Base-by-base conservation (phyloP, 2,113 vertebrate genomes). In the Vidua chalybeata region DNA sequence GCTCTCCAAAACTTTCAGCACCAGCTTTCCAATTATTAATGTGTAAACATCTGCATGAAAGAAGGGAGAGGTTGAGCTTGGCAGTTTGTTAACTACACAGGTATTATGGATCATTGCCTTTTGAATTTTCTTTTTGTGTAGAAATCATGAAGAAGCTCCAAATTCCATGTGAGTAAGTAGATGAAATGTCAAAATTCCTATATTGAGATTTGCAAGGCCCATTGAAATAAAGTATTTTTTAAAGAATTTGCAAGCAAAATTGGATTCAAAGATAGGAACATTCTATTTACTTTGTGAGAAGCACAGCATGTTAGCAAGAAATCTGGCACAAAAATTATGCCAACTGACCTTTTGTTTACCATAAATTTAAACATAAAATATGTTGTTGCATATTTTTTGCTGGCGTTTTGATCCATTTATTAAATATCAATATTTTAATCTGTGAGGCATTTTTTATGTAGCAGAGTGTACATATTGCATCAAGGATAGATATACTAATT, bases 371-470 rank as follows among this genome's bases (percentile, higher is more conserved):
- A 76, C 14, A 63, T 43, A 80, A 92, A 94, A 63, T 75, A 88
- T 79, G 59, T 1, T 19, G 85, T 54, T 61, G 9, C 9, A 80
- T 48, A 62, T 35, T 73, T 22, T 85, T 83, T 74, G 33, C 22
- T 90, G 67, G 54, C 11, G 76, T 77, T 92, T 80, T 94, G 49
- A 83, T 84, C 30, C n/a, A 51, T 88, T 80, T 74, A 86, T 66
- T 80, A 95, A 95, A 86, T 58, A 86, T 19, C 55, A 92, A 59
- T 74, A 95, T 95, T 94, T 92, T 79, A 90, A 71, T 78, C 16
- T 59, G 26, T 62, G 8, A 73, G 24, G 17, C 2, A 0, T 61
- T 87, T 85, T 79, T 66, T 80, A 69, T 51, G 46, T 5, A 80
- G 58, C 19, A 68, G 27, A 17, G 48, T 49, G 21, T 61, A 83